phyloP scores from a whole-genome alignment of 2,888 invertebrate species.

The Actias luna region DNA sequence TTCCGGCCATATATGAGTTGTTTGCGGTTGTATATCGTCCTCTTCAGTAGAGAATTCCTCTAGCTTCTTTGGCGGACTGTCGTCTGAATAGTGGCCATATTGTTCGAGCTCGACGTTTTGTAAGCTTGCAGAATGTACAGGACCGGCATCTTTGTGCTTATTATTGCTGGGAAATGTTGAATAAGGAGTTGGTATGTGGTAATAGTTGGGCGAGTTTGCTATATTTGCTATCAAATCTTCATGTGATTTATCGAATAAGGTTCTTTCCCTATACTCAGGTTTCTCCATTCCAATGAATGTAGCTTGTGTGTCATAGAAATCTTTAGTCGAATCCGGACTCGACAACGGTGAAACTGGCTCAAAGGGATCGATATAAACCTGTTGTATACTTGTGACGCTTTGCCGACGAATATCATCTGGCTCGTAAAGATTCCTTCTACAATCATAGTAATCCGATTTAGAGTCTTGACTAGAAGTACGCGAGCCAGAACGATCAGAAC shows the following conservation, averaged over 20 bases:
- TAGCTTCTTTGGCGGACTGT: slow-evolving; percentile 60
- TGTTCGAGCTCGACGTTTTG: slow-evolving; percentile 87
- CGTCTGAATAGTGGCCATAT: slow-evolving; percentile 67
- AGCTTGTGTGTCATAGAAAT: slow-evolving; percentile 81
- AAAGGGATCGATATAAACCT: slow-evolving; percentile 68
- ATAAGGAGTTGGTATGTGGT: slow-evolving; percentile 82
- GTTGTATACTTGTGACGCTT: slow-evolving; percentile 62
- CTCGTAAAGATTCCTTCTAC: slow-evolving; percentile 79
- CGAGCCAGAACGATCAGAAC: slow-evolving; percentile 82
- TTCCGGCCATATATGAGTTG: slow-evolving; percentile 81
- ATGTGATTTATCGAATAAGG: slow-evolving; percentile 79
- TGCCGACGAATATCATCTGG: slow-evolving; percentile 59
- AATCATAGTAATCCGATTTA: slow-evolving; percentile 87
- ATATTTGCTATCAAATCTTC: slow-evolving; percentile 82
- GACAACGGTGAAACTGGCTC: slow-evolving; percentile 82
- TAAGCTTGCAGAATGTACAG: slow-evolving; percentile 85
- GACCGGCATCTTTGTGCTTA: slow-evolving; percentile 79
- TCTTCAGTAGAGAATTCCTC: slow-evolving; percentile 78
- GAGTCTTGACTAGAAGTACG: slow-evolving; percentile 87
- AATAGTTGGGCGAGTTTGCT: slow-evolving; percentile 69
- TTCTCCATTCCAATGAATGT: slow-evolving; percentile 72
- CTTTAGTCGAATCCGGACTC: slow-evolving; percentile 85
- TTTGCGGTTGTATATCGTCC: slow-evolving; percentile 75
- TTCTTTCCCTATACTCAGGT: slow-evolving; percentile 77
- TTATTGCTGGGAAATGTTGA: slow-evolving; percentile 84